Percentiles rank a stretch among this genome's conserved stretches.
phyloP scores from a whole-genome alignment of 2,113 vertebrate species.

The Clarias batrachus region DNA sequence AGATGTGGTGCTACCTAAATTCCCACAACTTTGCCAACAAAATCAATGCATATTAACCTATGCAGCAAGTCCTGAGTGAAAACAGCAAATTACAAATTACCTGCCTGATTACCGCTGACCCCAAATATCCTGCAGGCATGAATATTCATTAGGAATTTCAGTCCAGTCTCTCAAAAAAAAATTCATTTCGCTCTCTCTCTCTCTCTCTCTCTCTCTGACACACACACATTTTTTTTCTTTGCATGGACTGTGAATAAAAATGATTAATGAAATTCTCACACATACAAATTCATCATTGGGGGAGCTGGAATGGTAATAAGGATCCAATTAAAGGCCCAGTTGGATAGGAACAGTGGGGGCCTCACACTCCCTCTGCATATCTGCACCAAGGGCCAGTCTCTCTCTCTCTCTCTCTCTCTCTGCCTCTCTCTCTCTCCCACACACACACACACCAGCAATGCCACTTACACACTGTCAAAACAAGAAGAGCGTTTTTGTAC shows the following conservation, averaged over 20 bases:
- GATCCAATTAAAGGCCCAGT: conserved; percentile 81
- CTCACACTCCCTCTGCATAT: conserved; percentile 29
- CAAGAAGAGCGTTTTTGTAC: not conserved
- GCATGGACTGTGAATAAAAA: conserved; percentile 78
- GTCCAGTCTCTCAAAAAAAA: conserved; percentile 47
- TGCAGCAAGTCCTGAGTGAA: conserved; percentile 70
- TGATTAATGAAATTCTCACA: conserved; percentile 81
- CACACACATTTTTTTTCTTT: conserved; percentile 59
- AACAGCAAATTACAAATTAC: conserved; percentile 81
- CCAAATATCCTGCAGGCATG: conserved; percentile 79
- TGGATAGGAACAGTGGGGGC: conserved; percentile 57
- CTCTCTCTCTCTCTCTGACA: conserved; percentile 27
- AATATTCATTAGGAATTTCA: conserved; percentile 76
- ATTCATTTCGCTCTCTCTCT: conserved; percentile 22
- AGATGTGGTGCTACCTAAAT: conserved; percentile 15
- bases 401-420: not conserved
- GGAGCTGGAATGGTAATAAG: conserved; percentile 76
- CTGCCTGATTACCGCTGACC: conserved; percentile 80
- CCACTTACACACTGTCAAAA: not conserved
- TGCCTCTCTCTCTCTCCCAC: not conserved
- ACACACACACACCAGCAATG: not conserved
- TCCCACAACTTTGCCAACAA: conserved; percentile 33
- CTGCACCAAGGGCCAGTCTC: conserved; percentile 50
- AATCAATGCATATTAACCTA: conserved; percentile 65
- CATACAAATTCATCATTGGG: conserved; percentile 79